Evolutionary conservation across 2,888 invertebrate genomes (phyloP), one percentile per base, ranked within the genome.

Genomic region (Polydrusus tereticollis): DNA sequence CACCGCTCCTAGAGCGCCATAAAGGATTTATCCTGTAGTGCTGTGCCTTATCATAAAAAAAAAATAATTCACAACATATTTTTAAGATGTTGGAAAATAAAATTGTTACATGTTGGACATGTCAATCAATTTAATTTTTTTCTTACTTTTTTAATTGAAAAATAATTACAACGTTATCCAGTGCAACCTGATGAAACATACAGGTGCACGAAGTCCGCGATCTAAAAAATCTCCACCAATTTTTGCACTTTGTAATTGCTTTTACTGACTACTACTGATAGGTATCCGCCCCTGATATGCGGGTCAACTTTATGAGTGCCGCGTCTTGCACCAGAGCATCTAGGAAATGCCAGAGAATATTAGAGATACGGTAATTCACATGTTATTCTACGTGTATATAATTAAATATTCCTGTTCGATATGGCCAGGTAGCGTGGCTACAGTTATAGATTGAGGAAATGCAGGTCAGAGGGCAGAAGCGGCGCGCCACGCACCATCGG

Each of bases 391-490:
- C 68, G 70, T 70, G 77, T 76, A 76, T 78, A 79, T 82, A 81
- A 82, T 82, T 82, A 82, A 81, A 81, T 81, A 80, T 80, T 78
- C 78, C 72, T 73, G 79, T 79, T 72, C 77, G 78, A 82, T 81
- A 81, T 80, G 80, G 79, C 81, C 81, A 82, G 77, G 83, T 83
- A 82, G 83, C 82, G 82, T 82, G 78, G 82, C 80, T 80, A 81
- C 81, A 80, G 83, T 83, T 83, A 82, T 80, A 80, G 81, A 81
- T 81, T 77, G 78, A 80, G 78, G 80, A 80, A 81, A 80, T 78
- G 77, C 63, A 78, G 83, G 84, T 84, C 83, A 84, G 78, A 83
- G 84, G 84, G 82, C 83, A 83, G 76, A 77, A 77, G 77, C 83
- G 82, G 80, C 81, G 79, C 82, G 79, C 82, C 83, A 83, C 83